Percentiles rank a stretch among this genome's conserved stretches.
phyloP scores from a whole-genome alignment of 2,797 vertebrate species.

The Sebastes trivittatus region DNA sequence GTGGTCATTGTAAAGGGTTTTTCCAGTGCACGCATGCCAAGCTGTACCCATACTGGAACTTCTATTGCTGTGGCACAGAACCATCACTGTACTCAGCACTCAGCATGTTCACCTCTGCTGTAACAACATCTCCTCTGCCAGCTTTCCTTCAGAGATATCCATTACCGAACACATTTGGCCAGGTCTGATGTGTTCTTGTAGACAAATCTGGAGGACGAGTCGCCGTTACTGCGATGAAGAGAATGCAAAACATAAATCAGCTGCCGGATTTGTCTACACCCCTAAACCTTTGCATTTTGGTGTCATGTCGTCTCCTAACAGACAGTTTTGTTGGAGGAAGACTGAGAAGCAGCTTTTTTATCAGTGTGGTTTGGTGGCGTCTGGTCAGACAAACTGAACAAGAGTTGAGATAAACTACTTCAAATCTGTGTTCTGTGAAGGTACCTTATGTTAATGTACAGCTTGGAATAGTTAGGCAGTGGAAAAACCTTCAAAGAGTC shows the following conservation, averaged over 20 bases:
- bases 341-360: not conserved
- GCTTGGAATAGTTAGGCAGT: not conserved
- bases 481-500: not conserved
- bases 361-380: not conserved
- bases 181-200: not conserved
- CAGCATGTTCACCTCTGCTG: not conserved
- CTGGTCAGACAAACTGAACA: not conserved
- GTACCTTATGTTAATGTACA: not conserved
- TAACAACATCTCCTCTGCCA: not conserved
- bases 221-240: too few relatives aligned
- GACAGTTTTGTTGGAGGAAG: not conserved
- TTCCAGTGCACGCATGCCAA: not conserved
- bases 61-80: slow-evolving; percentile 1
- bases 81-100: not conserved
- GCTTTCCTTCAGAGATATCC: not conserved
- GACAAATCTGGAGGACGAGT: not conserved
- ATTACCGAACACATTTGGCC: not conserved
- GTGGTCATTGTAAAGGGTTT: not conserved
- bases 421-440: not conserved
- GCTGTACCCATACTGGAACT: slow-evolving; percentile 1
- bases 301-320: not conserved
- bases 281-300: not conserved
- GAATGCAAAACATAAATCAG: too few relatives aligned
- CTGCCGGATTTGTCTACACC: too few relatives aligned
- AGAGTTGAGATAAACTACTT: not conserved